Evolutionary conservation across 30 jellyfish, hydroid and myxozoan genomes (phyloP).

Genomic region (Aurelia aurita complex sp. Pacific): DNA sequence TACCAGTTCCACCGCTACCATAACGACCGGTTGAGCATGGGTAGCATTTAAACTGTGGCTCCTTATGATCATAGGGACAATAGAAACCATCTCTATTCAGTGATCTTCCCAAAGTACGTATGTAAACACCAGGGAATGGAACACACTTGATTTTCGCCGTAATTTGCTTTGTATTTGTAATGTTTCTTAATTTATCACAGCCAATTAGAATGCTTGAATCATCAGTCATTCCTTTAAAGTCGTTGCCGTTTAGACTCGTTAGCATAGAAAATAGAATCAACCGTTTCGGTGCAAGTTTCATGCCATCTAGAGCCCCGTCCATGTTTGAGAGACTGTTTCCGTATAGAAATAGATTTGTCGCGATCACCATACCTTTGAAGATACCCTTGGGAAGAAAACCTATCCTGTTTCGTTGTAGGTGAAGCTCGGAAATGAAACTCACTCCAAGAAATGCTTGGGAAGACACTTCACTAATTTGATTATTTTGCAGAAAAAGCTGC

Average conservation of each 20-base stretch:
- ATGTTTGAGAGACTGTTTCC: constrained; percentile 21
- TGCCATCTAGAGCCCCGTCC: too few species aligned
- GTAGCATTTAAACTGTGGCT: neutral
- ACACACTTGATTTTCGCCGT: constrained; percentile 27
- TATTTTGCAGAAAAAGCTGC: constrained; percentile 18
- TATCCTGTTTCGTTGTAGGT: constrained; percentile 15
- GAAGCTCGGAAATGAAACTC: constrained; percentile 2
- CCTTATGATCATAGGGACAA: too few species aligned
- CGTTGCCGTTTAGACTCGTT: too few species aligned
- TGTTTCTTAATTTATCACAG: constrained; percentile 26
- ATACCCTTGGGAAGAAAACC: neutral
- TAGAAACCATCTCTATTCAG: constrained; percentile 28
- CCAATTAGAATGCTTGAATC: constrained; percentile 4
- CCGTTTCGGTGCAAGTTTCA: too few species aligned
- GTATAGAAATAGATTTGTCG: constrained; percentile 2
- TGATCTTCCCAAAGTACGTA: neutral
- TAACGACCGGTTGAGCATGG: constrained; percentile 48
- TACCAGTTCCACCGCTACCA: neutral
- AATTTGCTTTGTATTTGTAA: neutral
- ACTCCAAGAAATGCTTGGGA: constrained; percentile 49
- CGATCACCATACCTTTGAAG: constrained; percentile 16
- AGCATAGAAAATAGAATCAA: too few species aligned
- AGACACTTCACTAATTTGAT: constrained; percentile 29
- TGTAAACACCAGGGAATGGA: constrained; percentile 15
- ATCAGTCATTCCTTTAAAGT: neutral